Evolutionary conservation across 2,888 invertebrate species (phyloP), one percentile per base, ranked within the genome.

Genomic region (Tinea pellionella): DNA sequence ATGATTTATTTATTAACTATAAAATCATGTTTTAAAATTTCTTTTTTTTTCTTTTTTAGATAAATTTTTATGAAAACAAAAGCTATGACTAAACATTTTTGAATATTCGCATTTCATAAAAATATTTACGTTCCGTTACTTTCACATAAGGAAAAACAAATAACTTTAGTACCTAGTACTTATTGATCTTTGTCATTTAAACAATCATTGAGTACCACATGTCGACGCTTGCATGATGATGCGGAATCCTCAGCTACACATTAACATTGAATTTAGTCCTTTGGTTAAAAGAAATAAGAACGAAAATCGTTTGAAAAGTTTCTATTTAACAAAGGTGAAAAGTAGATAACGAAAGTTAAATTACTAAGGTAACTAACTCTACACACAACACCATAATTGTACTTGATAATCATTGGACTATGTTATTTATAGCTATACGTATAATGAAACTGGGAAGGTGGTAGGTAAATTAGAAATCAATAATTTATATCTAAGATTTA

Each of bases 281-380:
- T 41, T n/a, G 3, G 12, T 4, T 2, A 41, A n/a, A 13, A 13
- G 9, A 41, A 41, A 41, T 41, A 41, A 8, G 13, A 2, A 13
- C 41, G 41, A 41, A 13, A 41, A 6, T 41, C 41, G 41, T 41
- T 4, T 41, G 12, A 41, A 12, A 41, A 12, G 2, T 41, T 12
- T n/a, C 15, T 47, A 47, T 47, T 47, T 47, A 47, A 16, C 47
- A 2, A 47, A 47, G 53, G 53, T 53, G 53, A 53, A 53, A 53
- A 51, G 13, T 51, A 51, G 13, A 19, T 18, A 53, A 24, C 16
- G 24, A 53, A 53, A 53, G 53, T 24, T 7, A 53, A 51, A 16
- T 51, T 41, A 41, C 41, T 41, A 41, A n/a, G 41, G 24, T 24
- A 6, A 8, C 37, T 37, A 6, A 43, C 13, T 13, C 13, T 43